Percentiles rank a stretch among this genome's conserved stretches.
These are phyloP conservation scores for roundworm (Caenorhabditis elegans) DNA, from an alignment of 1,140 invertebrate genomes.

Conservation along the genomic window DNA sequence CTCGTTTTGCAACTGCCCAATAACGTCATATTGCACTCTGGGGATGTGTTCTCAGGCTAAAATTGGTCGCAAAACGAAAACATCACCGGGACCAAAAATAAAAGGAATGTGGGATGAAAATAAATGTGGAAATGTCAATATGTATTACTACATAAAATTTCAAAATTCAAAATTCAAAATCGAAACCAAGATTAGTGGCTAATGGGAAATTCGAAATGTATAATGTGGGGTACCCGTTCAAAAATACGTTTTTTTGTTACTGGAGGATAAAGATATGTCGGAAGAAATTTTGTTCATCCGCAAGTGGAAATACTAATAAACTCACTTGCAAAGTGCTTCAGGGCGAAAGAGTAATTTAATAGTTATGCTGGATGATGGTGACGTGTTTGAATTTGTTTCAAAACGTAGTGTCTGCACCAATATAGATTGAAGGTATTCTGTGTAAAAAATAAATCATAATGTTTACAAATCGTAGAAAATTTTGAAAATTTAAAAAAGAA, in stretches of 20 bases:
- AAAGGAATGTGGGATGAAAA: not conserved
- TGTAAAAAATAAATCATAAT: too few relatives aligned
- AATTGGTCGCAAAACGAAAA: not conserved
- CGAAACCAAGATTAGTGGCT: not conserved
- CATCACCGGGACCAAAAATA: not conserved
- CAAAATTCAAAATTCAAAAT: not conserved
- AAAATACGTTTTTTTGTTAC: not conserved
- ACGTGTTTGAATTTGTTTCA: slow-evolving; percentile 3
- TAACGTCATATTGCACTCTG: slow-evolving; percentile 14
- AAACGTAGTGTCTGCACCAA: not conserved
- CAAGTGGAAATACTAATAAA: slow-evolving; percentile 29
- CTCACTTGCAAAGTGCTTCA: slow-evolving; percentile 31
- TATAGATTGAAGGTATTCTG: too few relatives aligned
- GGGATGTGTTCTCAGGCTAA: not conserved
- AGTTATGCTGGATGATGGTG: slow-evolving; percentile 12
- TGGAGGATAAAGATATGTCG: not conserved
- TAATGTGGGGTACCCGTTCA: not conserved
- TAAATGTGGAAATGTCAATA: not conserved
- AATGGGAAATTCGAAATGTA: too few relatives aligned
- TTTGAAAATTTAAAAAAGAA: not conserved
- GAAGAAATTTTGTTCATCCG: slow-evolving; percentile 21
- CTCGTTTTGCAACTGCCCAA: not conserved
- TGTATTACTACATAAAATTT: not conserved
- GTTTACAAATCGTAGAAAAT: not conserved
- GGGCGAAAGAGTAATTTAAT: slow-evolving; percentile 31